Conservation (phyloP, 2,797 vertebrate genomes). For the Intellagama lesueurii region DNA sequence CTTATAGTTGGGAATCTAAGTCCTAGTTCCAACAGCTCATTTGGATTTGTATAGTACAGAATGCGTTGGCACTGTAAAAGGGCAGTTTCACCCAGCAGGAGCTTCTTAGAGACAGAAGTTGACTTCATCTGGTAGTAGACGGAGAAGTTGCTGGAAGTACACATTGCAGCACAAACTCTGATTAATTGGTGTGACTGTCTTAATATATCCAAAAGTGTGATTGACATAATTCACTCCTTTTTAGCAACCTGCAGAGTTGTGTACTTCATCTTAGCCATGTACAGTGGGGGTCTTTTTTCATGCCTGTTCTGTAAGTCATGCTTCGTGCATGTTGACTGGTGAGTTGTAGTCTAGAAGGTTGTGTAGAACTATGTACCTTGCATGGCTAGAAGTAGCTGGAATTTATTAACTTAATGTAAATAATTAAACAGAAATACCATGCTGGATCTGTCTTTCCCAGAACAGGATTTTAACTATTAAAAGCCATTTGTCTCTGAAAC, state of each 20-base stretch:
- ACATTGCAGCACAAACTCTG: no score
- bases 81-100: background rate
- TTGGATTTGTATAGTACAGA: background rate
- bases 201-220: background rate
- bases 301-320: conserved; percentile 9
- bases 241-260: background rate
- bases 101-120: background rate
- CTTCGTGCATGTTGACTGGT: conserved; percentile 29
- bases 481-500: background rate
- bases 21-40: background rate
- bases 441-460: background rate
- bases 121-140: no score
- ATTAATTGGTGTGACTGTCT: background rate
- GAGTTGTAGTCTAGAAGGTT: conserved; percentile 65
- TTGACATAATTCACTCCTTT: background rate
- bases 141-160: background rate
- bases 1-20: background rate
- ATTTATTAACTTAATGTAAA: conserved; percentile 71
- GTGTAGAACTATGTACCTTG: conserved; percentile 66
- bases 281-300: background rate
- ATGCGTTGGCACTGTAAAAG: background rate
- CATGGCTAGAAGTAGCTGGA: conserved; percentile 53
- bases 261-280: background rate
- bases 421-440: conserved; percentile 63
- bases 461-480: conserved; percentile 8